Evolutionary conservation across 2,797 vertebrate genomes (phyloP).

Genomic region (Pangasius djambal): DNA sequence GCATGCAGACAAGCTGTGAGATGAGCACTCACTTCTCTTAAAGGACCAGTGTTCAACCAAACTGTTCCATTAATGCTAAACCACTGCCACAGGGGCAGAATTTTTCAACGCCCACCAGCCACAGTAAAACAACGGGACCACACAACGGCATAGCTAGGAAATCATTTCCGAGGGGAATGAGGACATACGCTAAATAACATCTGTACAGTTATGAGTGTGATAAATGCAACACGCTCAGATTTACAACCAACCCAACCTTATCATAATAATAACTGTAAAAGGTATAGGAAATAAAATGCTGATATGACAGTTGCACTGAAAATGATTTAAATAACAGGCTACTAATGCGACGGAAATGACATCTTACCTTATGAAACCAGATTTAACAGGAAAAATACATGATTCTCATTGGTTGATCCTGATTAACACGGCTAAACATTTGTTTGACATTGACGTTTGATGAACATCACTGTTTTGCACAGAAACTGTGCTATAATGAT

Average conservation of each 20-base stretch:
- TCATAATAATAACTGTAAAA: not conserved
- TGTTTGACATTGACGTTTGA: not conserved
- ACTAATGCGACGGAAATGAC: not conserved
- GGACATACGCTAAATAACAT: not conserved
- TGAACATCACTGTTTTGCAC: too few species aligned
- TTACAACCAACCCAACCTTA: not conserved
- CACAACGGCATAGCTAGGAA: not conserved
- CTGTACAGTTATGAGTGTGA: not conserved
- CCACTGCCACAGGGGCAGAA: conserved; percentile 69
- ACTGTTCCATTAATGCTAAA: conserved; percentile 66
- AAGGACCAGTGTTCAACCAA: not conserved
- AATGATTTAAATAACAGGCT: not conserved
- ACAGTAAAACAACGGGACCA: conserved; percentile 43
- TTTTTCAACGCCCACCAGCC: conserved; percentile 5
- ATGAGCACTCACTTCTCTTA: not conserved
- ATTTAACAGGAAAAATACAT: not conserved
- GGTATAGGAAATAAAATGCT: not conserved
- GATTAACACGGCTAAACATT: not conserved
- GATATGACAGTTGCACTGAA: not conserved
- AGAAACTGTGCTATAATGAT: too few species aligned
- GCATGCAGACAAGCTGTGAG: conserved; percentile 20
- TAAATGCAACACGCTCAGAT: not conserved
- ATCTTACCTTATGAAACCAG: not conserved
- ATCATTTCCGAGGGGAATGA: not conserved
- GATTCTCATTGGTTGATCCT: not conserved